phyloP scores from a whole-genome alignment of 2,797 vertebrate species.

The Muraenolepis orangiensis region DNA sequence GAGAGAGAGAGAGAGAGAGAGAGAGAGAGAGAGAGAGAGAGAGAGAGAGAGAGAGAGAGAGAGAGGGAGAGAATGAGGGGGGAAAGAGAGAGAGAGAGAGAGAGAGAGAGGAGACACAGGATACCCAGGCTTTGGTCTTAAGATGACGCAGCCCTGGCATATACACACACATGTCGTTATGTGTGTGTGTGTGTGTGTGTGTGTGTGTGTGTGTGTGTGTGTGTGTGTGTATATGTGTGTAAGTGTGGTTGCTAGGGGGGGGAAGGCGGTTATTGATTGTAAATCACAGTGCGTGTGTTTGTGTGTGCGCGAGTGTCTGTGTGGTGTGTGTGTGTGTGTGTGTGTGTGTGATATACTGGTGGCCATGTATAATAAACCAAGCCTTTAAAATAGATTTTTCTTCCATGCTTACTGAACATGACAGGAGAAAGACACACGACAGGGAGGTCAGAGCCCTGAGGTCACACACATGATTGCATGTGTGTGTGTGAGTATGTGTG shows the following conservation, averaged over 20 bases:
- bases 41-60: background rate
- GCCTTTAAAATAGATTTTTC: too few relatives aligned
- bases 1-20: conserved; percentile 16
- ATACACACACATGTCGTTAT: too few relatives aligned
- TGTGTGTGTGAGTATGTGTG: conserved; percentile 7
- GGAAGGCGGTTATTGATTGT: conserved; percentile 41
- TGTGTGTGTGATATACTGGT: background rate
- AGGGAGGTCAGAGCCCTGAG: background rate
- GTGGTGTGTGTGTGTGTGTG: conserved; percentile 8
- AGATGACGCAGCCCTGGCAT: too few relatives aligned
- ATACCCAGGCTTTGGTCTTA: too few relatives aligned
- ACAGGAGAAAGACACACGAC: too few relatives aligned
- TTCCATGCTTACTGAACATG: too few relatives aligned
- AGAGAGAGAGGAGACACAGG: too few relatives aligned
- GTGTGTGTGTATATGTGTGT: too few relatives aligned
- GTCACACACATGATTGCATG: background rate
- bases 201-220: too few relatives aligned
- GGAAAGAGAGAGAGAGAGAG: too few relatives aligned
- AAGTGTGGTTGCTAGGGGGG: conserved; percentile 1
- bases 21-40: background rate
- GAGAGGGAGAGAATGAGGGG: too few relatives aligned
- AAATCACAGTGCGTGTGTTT: conserved; percentile 31
- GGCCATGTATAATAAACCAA: conserved; percentile 6
- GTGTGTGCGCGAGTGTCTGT: background rate
- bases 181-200: too few relatives aligned